Base-by-base conservation (phyloP, 2,888 invertebrate genomes). In the Helleia helle region DNA sequence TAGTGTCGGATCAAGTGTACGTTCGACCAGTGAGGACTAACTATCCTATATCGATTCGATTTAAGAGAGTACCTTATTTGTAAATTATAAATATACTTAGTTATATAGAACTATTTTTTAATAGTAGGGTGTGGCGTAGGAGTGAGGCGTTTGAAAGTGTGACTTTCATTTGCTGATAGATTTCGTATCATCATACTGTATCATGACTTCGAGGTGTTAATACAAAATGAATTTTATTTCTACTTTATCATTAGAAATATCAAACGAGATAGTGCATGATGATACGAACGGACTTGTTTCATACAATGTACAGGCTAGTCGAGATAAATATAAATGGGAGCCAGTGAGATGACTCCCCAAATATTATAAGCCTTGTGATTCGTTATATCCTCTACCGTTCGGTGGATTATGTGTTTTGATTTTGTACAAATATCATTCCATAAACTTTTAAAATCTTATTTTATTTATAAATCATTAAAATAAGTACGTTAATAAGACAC, bases 371-470 rank as follows among this genome's bases (percentile, higher is more conserved):
- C 55, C 59, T 64, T 75, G 79, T 80, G 76, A 80, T 81, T 73
- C 63, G 65, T 74, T 71, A 65, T 66, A 60, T 59, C 62, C 65
- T 68, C 69, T 69, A 70, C 77, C 76, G 66, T 64, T 63, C 58
- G 69, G 76, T 73, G 68, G 75, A 67, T 62, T 70, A 71, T 69
- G 68, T 74, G 70, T 74, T 80, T n/a, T 76, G 69, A 68, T 77
- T 79, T 80, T 84, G 81, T 83, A 81, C 81, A 81, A 83, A 76
- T 81, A 79, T 76, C 83, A 84, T 84, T 84, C 83, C 83, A 79
- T 81, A 63, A 64, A 62, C 72, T 75, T 69, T 72, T 75, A 71
- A 72, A 67, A 62, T 74, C 67, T 79, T 71, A 70, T 72, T 76
- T 80, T 71, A 81, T 77, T 76, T 76, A 71, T 74, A 69, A 65